Evolutionary conservation across 2,113 vertebrate species (phyloP), one percentile per base, ranked within the genome.

Genomic region (Rissa tridactyla): DNA sequence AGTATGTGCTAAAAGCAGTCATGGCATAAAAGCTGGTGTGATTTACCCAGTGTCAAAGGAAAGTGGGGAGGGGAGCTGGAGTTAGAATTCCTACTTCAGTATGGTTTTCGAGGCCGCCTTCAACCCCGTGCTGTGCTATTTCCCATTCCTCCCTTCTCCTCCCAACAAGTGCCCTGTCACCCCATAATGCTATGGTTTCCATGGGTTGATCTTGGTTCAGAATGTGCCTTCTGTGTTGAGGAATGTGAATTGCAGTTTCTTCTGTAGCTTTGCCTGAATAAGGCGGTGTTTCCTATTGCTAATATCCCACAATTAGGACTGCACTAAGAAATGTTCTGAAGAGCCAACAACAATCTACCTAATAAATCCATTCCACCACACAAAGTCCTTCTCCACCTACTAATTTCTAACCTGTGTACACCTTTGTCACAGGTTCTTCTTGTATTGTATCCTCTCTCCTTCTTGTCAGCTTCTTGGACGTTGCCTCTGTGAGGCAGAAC

Each of bases 261-360:
- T 49, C 34, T 58, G 40, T 4, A 44, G n/a, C 10, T 14, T 88
- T 62, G 12, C 13, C 11, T 75, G 54, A 36, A 36, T 34, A 14
- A 0, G 0, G 1, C 69, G 49, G 11, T 21, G 13, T 80, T 95
- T 79, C n/a, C 17, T n/a, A 1, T 78, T 0, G 0, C 6, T 68
- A 29, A 13, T 38, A 64, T 9, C 36, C 21, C 2, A 10, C 17
- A 46, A 10, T 68, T 82, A 32, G 16, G 65, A 26, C 46, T 46
- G 42, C 13, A 19, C 3, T 55, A 46, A 44, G n/a, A 71, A 51
- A 58, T 49, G 13, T 13, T 88, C n/a, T 47, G 55, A 58, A 42
- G 8, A 82, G 5, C 30, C 25, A 69, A 21, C 15, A 90, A 17
- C 29, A n/a, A 32, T 46, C 32, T 51, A 10, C 57, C 23, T 32